phyloP scores from a whole-genome alignment of 2,888 invertebrate species.

The Thysanoteuthis rhombus region DNA sequence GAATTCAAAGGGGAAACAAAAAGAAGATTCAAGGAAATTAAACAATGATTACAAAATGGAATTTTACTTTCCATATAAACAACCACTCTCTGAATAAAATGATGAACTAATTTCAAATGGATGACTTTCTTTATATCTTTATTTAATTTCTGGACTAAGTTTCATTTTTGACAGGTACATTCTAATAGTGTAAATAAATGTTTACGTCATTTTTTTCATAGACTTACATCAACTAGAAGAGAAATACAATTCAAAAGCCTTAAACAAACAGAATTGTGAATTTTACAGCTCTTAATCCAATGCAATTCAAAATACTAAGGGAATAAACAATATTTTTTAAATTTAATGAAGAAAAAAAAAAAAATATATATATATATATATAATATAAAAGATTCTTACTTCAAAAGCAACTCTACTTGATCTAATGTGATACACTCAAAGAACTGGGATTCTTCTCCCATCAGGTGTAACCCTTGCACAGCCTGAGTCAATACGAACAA shows the following conservation, averaged over 20 bases:
- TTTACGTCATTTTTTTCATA: no score
- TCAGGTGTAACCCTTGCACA: not conserved
- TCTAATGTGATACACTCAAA: not conserved
- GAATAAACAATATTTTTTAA: not conserved
- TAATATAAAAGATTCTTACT: no score
- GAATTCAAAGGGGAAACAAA: not conserved
- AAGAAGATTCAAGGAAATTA: not conserved
- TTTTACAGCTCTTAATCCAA: not conserved
- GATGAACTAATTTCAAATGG: no score
- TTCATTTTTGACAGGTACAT: no score
- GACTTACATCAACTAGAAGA: not conserved
- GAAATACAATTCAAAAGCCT: not conserved
- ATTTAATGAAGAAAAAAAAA: not conserved
- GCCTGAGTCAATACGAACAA: not conserved
- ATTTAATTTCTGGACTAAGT: no score
- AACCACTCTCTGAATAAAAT: no score
- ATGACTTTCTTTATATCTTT: no score
- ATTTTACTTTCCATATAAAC: no score
- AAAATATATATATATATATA: no score
- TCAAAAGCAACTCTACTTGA: not conserved
- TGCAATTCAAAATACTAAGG: not conserved
- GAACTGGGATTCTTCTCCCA: not conserved
- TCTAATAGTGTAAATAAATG: no score
- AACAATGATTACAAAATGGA: no score
- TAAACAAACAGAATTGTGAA: not conserved